These are phyloP conservation scores for Psylliodes chrysocephalus DNA, from an alignment of 2,888 invertebrate genomes.

Conservation along the genomic window DNA sequence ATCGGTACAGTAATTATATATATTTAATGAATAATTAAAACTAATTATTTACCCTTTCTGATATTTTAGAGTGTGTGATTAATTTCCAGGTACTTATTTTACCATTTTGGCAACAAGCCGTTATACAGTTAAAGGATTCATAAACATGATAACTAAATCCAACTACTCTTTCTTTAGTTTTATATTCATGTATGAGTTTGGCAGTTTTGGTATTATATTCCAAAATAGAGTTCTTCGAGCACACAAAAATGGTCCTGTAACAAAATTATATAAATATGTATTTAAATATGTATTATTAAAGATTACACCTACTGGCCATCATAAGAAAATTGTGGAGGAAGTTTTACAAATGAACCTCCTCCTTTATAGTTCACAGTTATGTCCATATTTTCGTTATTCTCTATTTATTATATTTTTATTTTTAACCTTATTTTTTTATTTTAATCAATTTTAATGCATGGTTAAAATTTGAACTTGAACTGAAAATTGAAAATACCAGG, in stretches of 20 bases:
- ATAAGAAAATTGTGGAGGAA: constrained; percentile 71
- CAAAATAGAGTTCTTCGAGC: constrained; percentile 70
- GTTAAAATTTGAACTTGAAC: no score
- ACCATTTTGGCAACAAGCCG: constrained; percentile 69
- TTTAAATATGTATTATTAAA: no score
- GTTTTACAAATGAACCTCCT: constrained; percentile 71
- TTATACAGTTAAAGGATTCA: constrained; percentile 63
- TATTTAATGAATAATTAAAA: neutral
- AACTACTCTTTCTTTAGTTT: constrained; percentile 66
- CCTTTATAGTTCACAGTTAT: constrained; percentile 69
- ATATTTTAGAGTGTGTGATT: constrained; percentile 65
- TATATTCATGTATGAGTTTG: constrained; percentile 70
- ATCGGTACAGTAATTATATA: no score
- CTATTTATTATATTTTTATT: no score
- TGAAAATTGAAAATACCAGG: no score
- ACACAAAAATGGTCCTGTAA: constrained; percentile 71
- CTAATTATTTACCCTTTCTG: constrained; percentile 44
- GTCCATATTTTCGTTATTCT: constrained; percentile 47
- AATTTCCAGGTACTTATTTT: constrained; percentile 70
- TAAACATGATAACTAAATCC: constrained; percentile 65
- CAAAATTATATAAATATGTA: no score
- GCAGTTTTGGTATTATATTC: constrained; percentile 75
- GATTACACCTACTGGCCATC: constrained; percentile 69
- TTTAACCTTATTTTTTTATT: no score
- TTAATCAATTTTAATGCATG: no score